phyloP scores from a whole-genome alignment of 2,888 invertebrate genomes.

The Drosophila hamatofila region DNA sequence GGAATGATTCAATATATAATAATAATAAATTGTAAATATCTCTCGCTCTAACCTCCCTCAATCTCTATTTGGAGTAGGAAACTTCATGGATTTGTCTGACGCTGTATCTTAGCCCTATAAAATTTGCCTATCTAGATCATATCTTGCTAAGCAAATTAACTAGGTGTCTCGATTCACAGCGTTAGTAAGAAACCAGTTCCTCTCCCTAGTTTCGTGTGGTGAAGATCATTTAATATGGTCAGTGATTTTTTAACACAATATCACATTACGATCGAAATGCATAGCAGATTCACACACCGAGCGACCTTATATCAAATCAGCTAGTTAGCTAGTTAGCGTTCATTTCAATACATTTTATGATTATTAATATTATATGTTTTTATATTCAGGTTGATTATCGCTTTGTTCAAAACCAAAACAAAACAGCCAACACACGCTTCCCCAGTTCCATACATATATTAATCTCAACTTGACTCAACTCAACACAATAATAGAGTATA shows the following conservation, averaged over 20 bases:
- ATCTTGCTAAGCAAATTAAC: constrained; percentile 15
- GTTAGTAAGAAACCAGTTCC: constrained; percentile 26
- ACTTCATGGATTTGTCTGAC: background rate
- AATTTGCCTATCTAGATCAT: constrained; percentile 20
- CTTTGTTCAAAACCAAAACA: constrained; percentile 59
- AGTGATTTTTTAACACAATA: constrained; percentile 70
- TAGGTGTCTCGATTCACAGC: constrained; percentile 40
- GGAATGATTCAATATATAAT: background rate
- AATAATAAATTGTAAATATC: too few relatives aligned
- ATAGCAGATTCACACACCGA: constrained; percentile 25
- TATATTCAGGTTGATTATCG: constrained; percentile 72
- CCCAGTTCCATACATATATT: constrained; percentile 38
- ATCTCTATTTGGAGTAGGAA: background rate
- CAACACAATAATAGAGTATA: constrained; percentile 23
- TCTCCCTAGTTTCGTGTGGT: constrained; percentile 11
- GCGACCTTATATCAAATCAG: constrained; percentile 73
- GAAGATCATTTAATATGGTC: constrained; percentile 27
- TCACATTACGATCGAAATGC: constrained; percentile 63
- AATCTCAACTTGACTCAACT: constrained; percentile 30
- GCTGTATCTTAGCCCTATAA: background rate
- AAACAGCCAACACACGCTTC: constrained; percentile 51
- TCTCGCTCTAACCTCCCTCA: too few relatives aligned
- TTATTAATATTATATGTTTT: constrained; percentile 76
- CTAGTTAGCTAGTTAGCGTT: constrained; percentile 75
- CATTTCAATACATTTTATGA: constrained; percentile 76